These are phyloP conservation scores for Cnemophilus loriae DNA, from an alignment of 2,113 vertebrate species.

Conservation along the genomic window DNA sequence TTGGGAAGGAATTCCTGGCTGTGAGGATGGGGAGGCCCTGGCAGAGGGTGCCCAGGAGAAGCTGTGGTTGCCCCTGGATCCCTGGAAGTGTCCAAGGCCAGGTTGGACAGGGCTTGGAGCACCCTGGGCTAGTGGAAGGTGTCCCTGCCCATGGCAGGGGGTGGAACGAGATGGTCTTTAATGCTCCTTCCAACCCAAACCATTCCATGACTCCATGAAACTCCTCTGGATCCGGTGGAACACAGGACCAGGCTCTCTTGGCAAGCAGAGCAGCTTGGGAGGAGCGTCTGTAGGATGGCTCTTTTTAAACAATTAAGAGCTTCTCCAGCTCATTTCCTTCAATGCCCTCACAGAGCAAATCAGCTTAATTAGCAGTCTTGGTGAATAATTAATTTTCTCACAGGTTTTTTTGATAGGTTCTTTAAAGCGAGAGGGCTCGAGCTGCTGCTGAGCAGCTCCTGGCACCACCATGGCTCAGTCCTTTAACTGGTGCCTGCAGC, in stretches of 20 bases:
- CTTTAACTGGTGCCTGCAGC: rapidly evolving
- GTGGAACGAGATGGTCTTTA: rapidly evolving
- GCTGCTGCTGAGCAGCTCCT: rapidly evolving
- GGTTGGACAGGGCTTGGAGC: rapidly evolving
- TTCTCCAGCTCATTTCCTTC: constrained; percentile 39
- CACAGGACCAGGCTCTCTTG: rapidly evolving
- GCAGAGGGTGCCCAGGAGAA: not conserved
- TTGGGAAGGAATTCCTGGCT: rapidly evolving
- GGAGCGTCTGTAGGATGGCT: not conserved
- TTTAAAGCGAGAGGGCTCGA: not conserved
- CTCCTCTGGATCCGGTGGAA: rapidly evolving
- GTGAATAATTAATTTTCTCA: constrained; percentile 49
- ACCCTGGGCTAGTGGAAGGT: rapidly evolving
- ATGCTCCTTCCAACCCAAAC: not conserved
- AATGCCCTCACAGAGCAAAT: constrained; percentile 12
- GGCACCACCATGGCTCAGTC: rapidly evolving
- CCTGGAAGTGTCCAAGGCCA: not conserved
- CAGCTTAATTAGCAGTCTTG: constrained; percentile 27
- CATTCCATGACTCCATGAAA: rapidly evolving
- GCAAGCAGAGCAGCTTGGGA: not conserved
- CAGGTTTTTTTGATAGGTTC: not conserved
- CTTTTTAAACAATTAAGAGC: constrained; percentile 35
- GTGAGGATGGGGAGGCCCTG: rapidly evolving
- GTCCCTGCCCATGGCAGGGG: not conserved
- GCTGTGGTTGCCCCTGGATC: not conserved